Conservation (phyloP, 1,140 invertebrate species). For the Drosophila bocki region DNA sequence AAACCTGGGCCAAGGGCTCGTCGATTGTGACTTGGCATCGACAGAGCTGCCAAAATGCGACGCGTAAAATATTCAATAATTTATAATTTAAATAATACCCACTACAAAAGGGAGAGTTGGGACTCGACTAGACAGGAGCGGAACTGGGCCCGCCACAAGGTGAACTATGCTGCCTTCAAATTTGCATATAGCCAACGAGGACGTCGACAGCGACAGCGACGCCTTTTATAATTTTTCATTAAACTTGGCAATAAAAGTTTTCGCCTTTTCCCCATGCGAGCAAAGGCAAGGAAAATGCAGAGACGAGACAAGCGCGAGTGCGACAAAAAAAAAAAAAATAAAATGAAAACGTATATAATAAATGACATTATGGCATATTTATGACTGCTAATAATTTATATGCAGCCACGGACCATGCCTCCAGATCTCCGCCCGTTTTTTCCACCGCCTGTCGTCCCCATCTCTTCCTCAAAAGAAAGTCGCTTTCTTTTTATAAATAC, state of each 20-base stretch:
- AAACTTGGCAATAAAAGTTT: conserved; percentile 83
- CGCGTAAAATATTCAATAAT: conserved; percentile 81
- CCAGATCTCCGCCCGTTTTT: conserved; percentile 23
- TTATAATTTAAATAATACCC: conserved; percentile 83
- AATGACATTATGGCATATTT: conserved; percentile 83
- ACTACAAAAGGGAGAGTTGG: conserved; percentile 48
- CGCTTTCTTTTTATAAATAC: conserved; percentile 29
- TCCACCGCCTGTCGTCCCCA: conserved; percentile 31
- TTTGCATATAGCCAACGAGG: conserved; percentile 56
- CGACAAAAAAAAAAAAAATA: conserved; percentile 44
- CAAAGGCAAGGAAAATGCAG: conserved; percentile 52
- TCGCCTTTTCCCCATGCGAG: conserved; percentile 70
- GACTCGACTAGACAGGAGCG: conserved; percentile 17
- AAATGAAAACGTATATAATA: conserved; percentile 79
- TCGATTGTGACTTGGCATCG: conserved; percentile 39
- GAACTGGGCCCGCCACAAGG: conserved; percentile 50
- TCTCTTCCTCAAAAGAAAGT: conserved; percentile 38
- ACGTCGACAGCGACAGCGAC: conserved; percentile 38
- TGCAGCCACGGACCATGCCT: conserved; percentile 64
- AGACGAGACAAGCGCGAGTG: conserved; percentile 25
- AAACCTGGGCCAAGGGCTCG: conserved; percentile 31
- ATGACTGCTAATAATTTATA: conserved; percentile 83
- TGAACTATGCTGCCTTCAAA: conserved; percentile 69
- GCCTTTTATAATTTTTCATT: conserved; percentile 84
- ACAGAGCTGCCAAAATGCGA: conserved; percentile 52